phyloP scores from a whole-genome alignment of 2,888 invertebrate genomes.

The Meghimatium bilineatum region DNA sequence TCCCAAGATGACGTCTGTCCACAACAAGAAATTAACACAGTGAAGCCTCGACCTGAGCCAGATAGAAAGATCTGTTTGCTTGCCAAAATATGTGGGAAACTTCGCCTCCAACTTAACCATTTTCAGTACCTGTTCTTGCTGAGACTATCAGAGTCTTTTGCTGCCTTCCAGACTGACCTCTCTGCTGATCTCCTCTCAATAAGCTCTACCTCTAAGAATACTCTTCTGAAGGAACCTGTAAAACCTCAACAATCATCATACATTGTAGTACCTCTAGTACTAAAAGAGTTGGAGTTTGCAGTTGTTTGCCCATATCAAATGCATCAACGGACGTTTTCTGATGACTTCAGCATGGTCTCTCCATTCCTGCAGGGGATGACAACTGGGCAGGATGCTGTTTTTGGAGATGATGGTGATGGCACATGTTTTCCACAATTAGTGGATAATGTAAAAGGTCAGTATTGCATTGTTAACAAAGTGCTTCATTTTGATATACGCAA shows the following conservation, averaged over 20 bases:
- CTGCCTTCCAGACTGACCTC: slow-evolving; percentile 67
- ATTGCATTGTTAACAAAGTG: not conserved
- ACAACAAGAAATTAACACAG: not conserved
- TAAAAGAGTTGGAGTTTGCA: slow-evolving; percentile 90
- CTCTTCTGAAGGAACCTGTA: not conserved
- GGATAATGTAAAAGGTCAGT: slow-evolving; percentile 36
- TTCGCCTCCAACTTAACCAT: slow-evolving; percentile 88
- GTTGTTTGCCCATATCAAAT: slow-evolving; percentile 80
- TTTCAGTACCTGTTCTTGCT: slow-evolving; percentile 93
- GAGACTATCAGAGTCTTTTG: slow-evolving; percentile 87
- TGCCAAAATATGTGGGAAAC: slow-evolving; percentile 26
- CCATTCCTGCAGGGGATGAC: slow-evolving; percentile 40
- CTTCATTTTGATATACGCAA: not conserved
- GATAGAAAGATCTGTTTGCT: slow-evolving; percentile 37
- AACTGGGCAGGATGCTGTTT: slow-evolving; percentile 47
- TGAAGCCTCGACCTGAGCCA: not conserved
- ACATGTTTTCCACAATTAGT: slow-evolving; percentile 44
- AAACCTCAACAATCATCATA: slow-evolving; percentile 14
- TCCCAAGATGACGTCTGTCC: slow-evolving; percentile 21
- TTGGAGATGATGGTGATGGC: slow-evolving; percentile 47
- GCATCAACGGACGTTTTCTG: slow-evolving; percentile 55
- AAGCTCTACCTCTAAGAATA: slow-evolving; percentile 34
- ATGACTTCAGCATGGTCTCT: slow-evolving; percentile 54
- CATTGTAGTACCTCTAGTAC: slow-evolving; percentile 82
- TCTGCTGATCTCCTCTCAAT: slow-evolving; percentile 77